Conservation (phyloP, 2,113 vertebrate species). For the Sapayoa aenigma region DNA sequence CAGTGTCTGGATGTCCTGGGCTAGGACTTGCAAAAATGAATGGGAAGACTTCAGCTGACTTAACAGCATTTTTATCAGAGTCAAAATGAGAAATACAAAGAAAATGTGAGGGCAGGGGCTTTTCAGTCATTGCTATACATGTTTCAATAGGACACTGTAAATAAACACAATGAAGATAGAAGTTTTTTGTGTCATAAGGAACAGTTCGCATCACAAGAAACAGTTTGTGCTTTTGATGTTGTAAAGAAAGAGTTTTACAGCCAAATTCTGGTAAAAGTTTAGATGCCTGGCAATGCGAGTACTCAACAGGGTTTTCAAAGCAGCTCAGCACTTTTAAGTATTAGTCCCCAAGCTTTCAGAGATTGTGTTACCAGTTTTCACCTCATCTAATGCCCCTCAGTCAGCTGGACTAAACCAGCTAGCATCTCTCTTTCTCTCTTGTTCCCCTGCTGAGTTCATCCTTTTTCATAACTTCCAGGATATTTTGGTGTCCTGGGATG, state of each 20-base stretch:
- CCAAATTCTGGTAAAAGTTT: background rate
- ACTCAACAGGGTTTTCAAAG: background rate
- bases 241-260: background rate
- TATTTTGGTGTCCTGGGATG: background rate
- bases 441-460: background rate
- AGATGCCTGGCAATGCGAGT: background rate
- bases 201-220: background rate
- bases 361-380: background rate
- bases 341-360: background rate
- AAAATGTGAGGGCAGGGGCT: background rate
- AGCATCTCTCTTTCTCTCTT: background rate
- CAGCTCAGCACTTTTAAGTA: background rate
- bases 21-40: background rate
- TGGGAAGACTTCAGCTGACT: background rate
- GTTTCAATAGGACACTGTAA: background rate
- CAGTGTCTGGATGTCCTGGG: background rate
- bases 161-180: background rate
- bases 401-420: background rate
- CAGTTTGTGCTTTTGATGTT: background rate
- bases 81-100: background rate
- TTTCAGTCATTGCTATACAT: background rate
- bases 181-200: background rate
- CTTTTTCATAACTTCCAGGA: background rate
- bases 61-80: background rate
- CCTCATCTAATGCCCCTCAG: background rate